A percentile compares a stretch with the other conserved stretches of the same genome.
These are phyloP conservation scores for Danio albolineatus DNA, from an alignment of 2,797 vertebrate genomes.

Conservation along the genomic window DNA sequence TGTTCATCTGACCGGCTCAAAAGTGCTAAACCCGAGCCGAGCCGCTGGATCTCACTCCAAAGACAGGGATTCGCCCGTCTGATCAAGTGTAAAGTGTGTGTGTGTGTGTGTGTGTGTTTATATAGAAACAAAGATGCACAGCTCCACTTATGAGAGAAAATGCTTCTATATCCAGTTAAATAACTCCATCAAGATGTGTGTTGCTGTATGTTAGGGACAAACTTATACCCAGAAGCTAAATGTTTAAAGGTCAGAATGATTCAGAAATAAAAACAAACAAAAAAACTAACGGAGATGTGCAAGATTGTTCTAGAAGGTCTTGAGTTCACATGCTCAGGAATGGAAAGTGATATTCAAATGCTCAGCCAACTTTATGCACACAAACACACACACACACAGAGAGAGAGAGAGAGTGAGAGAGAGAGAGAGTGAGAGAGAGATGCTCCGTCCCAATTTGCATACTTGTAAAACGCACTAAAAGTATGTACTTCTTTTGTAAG, in stretches of 20 bases:
- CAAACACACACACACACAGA: no score
- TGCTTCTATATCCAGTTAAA: background rate
- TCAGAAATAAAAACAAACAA: background rate
- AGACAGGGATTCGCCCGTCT: background rate
- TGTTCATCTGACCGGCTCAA: conserved; percentile 19
- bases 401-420: no score
- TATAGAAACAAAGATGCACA: conserved; percentile 13
- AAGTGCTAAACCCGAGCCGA: background rate
- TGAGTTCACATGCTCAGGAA: conserved; percentile 11
- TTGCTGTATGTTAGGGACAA: background rate
- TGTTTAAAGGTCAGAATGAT: background rate
- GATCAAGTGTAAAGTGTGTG: background rate
- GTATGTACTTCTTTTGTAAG: no score
- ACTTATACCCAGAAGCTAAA: background rate
- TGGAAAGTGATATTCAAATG: background rate
- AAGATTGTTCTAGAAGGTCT: conserved; percentile 19
- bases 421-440: no score
- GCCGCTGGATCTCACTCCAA: background rate
- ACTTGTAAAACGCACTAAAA: no score
- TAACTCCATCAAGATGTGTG: background rate
- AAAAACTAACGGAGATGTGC: conserved; percentile 3
- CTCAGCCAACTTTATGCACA: background rate
- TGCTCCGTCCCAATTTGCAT: no score
- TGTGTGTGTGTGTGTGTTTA: background rate
- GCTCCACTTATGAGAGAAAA: background rate